Evolutionary conservation across 2,113 vertebrate genomes (phyloP), one percentile per base, ranked within the genome.

Genomic region (Tichodroma muraria): DNA sequence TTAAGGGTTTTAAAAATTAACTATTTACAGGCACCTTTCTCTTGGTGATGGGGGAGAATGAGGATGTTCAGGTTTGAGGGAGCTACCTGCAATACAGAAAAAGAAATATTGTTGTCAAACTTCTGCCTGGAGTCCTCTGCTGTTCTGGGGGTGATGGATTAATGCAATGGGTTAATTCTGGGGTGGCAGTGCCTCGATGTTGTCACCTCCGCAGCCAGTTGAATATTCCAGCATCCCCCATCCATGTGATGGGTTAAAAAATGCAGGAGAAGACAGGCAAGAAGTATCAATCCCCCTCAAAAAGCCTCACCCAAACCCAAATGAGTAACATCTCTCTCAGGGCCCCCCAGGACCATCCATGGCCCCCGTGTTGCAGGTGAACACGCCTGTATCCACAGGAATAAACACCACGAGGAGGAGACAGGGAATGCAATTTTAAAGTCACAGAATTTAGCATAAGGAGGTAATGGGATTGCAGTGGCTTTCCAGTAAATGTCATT

Each of bases 401-500:
- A 60, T 57, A 20, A 28, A 4, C 0, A 18, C 25, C 47, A 2
- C n/a, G 53, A 68, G 66, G 70, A 79, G 66, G 28, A 92, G 78
- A 19, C 59, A 10, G 69, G 83, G 91, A 70, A 54, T 8, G 89
- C 7, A 21, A 79, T 66, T 82, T 16, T 52, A 6, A 68, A 82
- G 85, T 28, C 47, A 0, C 75, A 66, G 93, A 85, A 90, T 82
- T 90, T 40, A 94, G 76, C 94, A 75, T 69, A 11, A 77, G 92
- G 13, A 96, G 81, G 76, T 96, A 96, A 96, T 85, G 89, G 96
- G 85, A 90, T 93, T 95, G 89, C 95, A 24, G 95, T 35, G 84
- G 92, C 91, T 96, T 95, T 84, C 92, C 95, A 81, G 94, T 96
- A 97, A 97, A 97, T 97, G 97, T 97, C 96, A 97, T 38, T 18